phyloP scores from a whole-genome alignment of 2,113 vertebrate species.

The Conger conger region DNA sequence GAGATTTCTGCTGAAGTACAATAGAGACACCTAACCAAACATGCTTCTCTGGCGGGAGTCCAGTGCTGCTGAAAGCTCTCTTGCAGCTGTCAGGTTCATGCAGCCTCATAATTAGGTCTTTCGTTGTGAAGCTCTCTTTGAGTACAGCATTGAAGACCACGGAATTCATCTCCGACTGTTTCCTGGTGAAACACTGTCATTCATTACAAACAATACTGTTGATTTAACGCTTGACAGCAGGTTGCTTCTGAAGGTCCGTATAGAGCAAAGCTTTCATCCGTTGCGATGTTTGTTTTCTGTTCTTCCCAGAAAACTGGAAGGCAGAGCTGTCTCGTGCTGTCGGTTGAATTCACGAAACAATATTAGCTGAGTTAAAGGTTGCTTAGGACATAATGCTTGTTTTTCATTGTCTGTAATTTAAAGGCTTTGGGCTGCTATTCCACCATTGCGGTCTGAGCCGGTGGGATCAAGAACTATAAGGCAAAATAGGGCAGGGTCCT shows the following conservation, averaged over 20 bases:
- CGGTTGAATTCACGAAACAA: neutral
- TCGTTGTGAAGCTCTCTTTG: neutral
- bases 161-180: neutral
- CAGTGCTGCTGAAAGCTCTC: neutral
- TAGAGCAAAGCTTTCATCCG: neutral
- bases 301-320: neutral
- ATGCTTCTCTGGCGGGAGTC: neutral
- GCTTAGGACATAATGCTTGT: neutral
- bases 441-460: neutral
- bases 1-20: neutral
- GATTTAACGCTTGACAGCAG: conserved; percentile 2
- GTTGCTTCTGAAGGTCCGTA: neutral
- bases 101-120: conserved; percentile 3
- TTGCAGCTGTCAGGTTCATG: conserved; percentile 5
- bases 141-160: neutral
- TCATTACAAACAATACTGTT: conserved; percentile 21
- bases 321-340: neutral
- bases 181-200: neutral
- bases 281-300: neutral
- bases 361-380: neutral
- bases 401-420: neutral
- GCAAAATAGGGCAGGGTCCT: neutral
- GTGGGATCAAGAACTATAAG: neutral
- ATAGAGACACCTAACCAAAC: neutral
- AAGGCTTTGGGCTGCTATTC: neutral